Evolutionary conservation across 2,113 vertebrate species (phyloP).

Genomic region (Menura novaehollandiae): DNA sequence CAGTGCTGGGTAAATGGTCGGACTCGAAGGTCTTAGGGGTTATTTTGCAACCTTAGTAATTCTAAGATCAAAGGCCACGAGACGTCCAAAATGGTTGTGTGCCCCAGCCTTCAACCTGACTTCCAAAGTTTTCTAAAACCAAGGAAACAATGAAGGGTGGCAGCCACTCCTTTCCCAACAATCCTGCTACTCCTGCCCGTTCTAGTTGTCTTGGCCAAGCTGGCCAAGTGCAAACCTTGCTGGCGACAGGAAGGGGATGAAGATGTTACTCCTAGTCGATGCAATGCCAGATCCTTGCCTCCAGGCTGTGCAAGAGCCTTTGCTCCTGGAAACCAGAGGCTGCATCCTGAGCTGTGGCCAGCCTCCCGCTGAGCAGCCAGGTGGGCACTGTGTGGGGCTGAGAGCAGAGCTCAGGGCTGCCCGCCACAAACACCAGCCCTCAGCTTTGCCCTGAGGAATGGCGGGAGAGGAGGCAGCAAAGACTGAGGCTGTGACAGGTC

Average conservation of each 20-base stretch:
- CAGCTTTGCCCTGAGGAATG: background rate
- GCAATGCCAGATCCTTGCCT: background rate
- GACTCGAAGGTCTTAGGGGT: background rate
- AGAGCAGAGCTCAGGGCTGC: background rate
- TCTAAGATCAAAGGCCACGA: background rate
- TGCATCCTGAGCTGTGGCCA: rapidly evolving
- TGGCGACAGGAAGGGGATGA: background rate
- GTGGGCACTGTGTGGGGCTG: rapidly evolving
- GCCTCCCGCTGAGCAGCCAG: background rate
- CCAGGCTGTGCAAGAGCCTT: background rate
- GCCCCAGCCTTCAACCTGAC: background rate
- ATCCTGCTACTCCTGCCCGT: background rate
- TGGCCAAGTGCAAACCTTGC: background rate
- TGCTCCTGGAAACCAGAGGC: background rate
- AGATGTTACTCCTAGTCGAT: background rate
- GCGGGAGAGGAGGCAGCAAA: background rate
- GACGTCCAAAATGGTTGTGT: background rate
- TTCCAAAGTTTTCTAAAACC: background rate
- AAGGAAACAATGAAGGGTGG: background rate
- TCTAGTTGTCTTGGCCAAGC: rapidly evolving
- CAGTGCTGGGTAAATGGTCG: background rate
- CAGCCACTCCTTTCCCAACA: background rate
- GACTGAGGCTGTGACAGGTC: background rate
- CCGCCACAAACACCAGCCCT: background rate
- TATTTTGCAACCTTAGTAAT: background rate